Evolutionary conservation across 2,888 invertebrate species (phyloP), one percentile per base, ranked within the genome.

Genomic region (Arge pagana): DNA sequence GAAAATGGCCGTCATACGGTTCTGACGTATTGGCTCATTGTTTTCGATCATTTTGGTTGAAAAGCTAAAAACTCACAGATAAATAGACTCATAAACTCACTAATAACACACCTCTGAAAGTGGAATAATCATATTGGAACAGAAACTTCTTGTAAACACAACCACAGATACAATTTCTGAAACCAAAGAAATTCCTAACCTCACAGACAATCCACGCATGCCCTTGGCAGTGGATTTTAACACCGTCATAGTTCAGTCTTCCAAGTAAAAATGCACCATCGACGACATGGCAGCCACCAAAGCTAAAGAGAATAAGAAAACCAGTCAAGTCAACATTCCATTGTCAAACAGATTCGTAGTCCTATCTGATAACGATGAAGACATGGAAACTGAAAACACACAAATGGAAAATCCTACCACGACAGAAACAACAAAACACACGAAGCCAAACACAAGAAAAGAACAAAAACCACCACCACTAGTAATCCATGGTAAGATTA

Each of bases 391-490:
- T 10, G n/a, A 2, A 3, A 26, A 2, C n/a, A 8, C 8, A 2
- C 28, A 26, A 26, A 8, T 3, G 28, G n/a, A 3, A 3, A 26
- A 26, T 3, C 8, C 8, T 3, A 2, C 8, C 8, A 26, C 2
- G n/a, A 3, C 28, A 26, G 10, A 8, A 26, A 26, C 28, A 10
- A n/a, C 28, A 26, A 26, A 2, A 2, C 28, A 26, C 28, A 26
- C 28, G 4, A n/a, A n/a, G n/a, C 28, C 8, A 3, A 3, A 26
- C n/a, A 26, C 28, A 26, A 26, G n/a, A 26, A 26, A 26, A 26
- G 28, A 43, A 35, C 31, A 33, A 13, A 54, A 33, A 45, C 50
- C 40, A 16, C 54, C 45, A 21, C 54, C 50, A 7, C 28, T 54
- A n/a, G 45, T 50, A 2, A 13, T 54, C 3, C 52, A 52, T 50